Conservation (phyloP, 2,888 invertebrate species). For the Seladonia tumulorum region DNA sequence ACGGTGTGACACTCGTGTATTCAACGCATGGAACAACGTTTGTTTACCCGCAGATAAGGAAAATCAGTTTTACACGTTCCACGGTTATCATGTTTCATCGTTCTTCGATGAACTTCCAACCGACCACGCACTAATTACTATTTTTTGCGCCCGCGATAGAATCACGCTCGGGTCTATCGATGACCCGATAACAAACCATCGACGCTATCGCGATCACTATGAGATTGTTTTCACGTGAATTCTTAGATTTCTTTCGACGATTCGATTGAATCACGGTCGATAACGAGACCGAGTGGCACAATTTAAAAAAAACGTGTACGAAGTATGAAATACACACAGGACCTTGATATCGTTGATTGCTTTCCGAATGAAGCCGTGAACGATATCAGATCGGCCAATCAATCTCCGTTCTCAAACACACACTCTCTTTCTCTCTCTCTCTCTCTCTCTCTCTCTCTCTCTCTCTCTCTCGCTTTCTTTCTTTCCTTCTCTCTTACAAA, state of each 20-base stretch:
- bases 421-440: background rate
- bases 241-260: slow-evolving; percentile 11
- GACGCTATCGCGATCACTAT: slow-evolving; percentile 28
- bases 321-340: background rate
- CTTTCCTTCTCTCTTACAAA: background rate
- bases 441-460: background rate
- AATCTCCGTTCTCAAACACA: background rate
- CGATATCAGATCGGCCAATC: background rate
- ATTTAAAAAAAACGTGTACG: background rate
- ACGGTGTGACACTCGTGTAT: background rate
- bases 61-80: slow-evolving; percentile 7
- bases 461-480: background rate
- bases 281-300: slow-evolving; percentile 10
- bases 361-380: background rate
- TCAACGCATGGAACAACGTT: background rate
- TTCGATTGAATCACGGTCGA: slow-evolving; percentile 1
- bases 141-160: slow-evolving; percentile 11
- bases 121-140: background rate
- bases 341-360: background rate
- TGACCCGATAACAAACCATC: slow-evolving; percentile 38
- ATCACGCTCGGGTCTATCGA: slow-evolving; percentile 3
- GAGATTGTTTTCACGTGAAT: slow-evolving; percentile 22
- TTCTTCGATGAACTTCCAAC: slow-evolving; percentile 20
- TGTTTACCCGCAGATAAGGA: slow-evolving; percentile 24
- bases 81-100: background rate